Base-by-base conservation (phyloP, 2,113 vertebrate species). In the Tachuris rubrigastra region DNA sequence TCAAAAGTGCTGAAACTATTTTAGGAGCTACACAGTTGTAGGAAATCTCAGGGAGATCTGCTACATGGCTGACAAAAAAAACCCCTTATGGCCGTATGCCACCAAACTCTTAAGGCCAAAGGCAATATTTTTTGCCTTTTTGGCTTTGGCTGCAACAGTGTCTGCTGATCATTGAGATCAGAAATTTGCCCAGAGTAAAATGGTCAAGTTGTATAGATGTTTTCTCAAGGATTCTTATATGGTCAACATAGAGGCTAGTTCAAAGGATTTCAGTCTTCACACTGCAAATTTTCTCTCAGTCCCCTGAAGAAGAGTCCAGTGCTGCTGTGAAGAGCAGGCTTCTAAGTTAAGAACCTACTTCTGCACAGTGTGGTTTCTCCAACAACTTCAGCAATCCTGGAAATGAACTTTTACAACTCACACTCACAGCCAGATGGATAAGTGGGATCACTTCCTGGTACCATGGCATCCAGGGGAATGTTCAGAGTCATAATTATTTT, bases 401-500 rank as follows among this genome's bases (percentile, higher is more conserved):
- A 89, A 89, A 8, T 46, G 37, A 60, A 5, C 9, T 65, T 85
- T 67, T 78, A 60, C 30, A 89, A 52, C 6, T 81, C 24, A 27
- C 15, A 62, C n/a, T 87, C 59, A 49, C 87, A 67, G 11, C 73
- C 90, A 79, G 87, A 94, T 42, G 60, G 74, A 67, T 85, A 89
- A 75, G 74, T 87, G 60, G 69, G 47, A 82, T 89, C 2, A 0
- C 17, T 79, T 87, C 42, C 84, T 92, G 69, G 15, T 67, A 58
- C n/a, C 42, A 24, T 42, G 56, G 17, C 37, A 93, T 79, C 67
- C 19, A 74, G 66, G 19, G 87, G 8, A 27, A 65, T 72, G 28
- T 72, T 75, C 31, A 66, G 24, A 88, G 27, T 91, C 84, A 53
- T 93, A 73, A 30, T 73, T 69, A 52, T 65, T 93, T 94, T 76